A percentile compares a stretch with the other conserved stretches of the same genome.
Evolutionary conservation across 2,113 vertebrate species (phyloP).

Genomic region (Marcusenius ussheri): DNA sequence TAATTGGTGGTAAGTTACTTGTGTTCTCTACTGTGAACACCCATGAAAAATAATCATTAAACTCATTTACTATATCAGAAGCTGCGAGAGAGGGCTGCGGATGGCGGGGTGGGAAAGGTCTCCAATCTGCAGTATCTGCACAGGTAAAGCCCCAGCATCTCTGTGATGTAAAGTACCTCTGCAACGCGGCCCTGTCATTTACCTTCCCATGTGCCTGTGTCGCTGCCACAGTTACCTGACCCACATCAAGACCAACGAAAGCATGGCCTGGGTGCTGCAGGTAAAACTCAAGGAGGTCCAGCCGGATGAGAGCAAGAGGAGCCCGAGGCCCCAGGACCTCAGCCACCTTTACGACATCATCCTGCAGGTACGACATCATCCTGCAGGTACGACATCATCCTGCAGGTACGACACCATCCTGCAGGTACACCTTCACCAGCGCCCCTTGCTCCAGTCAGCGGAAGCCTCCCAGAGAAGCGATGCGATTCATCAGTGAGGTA

Average conservation of each 20-base stretch:
- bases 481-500: background rate
- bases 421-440: background rate
- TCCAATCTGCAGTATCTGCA: too few relatives aligned
- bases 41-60: too few relatives aligned
- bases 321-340: constrained; percentile 83
- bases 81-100: too few relatives aligned
- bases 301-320: constrained; percentile 78
- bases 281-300: constrained; percentile 78
- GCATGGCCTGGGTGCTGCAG: constrained; percentile 87
- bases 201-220: background rate
- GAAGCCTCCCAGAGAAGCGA: too few relatives aligned
- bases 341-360: constrained; percentile 98
- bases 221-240: too few relatives aligned
- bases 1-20: too few relatives aligned
- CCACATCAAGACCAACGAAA: constrained; percentile 92
- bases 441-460: background rate
- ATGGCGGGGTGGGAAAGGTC: too few relatives aligned
- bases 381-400: too few relatives aligned
- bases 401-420: too few relatives aligned
- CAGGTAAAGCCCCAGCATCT: constrained; percentile 63
- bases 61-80: too few relatives aligned
- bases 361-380: too few relatives aligned
- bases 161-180: background rate
- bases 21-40: too few relatives aligned
- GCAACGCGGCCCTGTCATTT: background rate